These are phyloP conservation scores for Hemichromis elongatus DNA, from an alignment of 2,113 vertebrate species.

Conservation along the genomic window DNA sequence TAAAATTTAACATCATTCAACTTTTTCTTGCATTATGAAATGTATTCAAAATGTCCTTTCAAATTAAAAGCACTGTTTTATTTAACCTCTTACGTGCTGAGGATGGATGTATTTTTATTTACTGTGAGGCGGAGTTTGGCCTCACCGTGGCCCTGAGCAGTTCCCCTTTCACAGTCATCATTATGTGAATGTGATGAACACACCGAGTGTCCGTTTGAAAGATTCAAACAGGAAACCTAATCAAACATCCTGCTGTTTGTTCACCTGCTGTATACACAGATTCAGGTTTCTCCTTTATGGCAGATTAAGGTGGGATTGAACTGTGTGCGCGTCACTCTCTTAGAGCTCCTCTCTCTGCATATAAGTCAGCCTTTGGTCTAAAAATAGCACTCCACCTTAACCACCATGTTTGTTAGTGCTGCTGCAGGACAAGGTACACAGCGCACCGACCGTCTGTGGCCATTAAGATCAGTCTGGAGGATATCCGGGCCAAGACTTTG, in stretches of 20 bases:
- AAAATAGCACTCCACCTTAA: neutral
- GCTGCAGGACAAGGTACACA: too few relatives aligned
- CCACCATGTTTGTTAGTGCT: too few relatives aligned
- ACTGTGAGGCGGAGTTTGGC: neutral
- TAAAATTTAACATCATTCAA: neutral
- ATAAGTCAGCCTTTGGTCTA: too few relatives aligned
- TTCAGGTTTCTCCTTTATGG: neutral
- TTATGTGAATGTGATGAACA: neutral
- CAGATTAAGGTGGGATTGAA: neutral
- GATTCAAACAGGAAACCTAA: neutral
- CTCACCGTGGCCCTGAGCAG: fast-evolving
- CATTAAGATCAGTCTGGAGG: too few relatives aligned
- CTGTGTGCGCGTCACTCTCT: neutral
- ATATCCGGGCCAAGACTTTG: neutral
- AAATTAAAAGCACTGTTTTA: neutral
- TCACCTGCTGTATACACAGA: neutral
- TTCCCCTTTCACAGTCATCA: neutral
- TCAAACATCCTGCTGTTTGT: neutral
- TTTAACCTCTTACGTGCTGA: neutral
- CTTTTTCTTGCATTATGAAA: neutral
- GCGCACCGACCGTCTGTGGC: too few relatives aligned
- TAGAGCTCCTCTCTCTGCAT: neutral
- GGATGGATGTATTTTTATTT: neutral
- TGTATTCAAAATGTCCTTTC: neutral
- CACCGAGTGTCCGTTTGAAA: neutral